A percentile compares a stretch with the other conserved stretches of the same genome.
phyloP scores from a whole-genome alignment of 2,113 vertebrate genomes.

The Cinclus cinclus region DNA sequence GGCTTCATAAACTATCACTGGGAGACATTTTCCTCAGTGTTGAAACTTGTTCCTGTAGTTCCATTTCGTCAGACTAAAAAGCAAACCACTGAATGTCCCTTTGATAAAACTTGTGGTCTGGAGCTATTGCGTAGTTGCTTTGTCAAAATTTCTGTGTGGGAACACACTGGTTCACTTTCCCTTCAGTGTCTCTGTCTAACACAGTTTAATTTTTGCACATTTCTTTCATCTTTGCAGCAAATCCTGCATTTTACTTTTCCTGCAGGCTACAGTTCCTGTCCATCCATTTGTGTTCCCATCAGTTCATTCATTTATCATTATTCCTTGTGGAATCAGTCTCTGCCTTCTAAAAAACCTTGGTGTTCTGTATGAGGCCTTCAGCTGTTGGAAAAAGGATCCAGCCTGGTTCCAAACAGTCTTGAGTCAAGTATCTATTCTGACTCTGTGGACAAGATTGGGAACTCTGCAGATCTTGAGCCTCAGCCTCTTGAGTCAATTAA shows the following conservation, averaged over 20 bases:
- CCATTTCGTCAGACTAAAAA: background rate
- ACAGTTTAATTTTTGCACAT: background rate
- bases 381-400: background rate
- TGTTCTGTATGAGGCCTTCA: background rate
- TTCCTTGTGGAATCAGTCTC: accelerated
- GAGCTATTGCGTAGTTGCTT: background rate
- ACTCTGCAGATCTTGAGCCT: accelerated
- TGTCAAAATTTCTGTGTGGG: background rate
- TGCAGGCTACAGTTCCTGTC: background rate
- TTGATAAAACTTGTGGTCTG: background rate
- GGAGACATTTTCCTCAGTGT: background rate
- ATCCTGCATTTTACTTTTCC: background rate
- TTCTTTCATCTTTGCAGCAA: background rate
- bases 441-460: background rate
- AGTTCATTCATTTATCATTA: background rate
- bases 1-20: background rate
- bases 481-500: background rate
- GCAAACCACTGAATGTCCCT: background rate
- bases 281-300: background rate
- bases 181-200: background rate
- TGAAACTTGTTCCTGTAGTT: background rate
- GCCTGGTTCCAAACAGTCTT: background rate
- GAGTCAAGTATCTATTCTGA: accelerated
- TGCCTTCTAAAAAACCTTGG: background rate
- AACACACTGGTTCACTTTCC: background rate